Evolutionary conservation across 2,888 invertebrate species (phyloP), one percentile per base, ranked within the genome.

Genomic region (Philopedon plagiatum): DNA sequence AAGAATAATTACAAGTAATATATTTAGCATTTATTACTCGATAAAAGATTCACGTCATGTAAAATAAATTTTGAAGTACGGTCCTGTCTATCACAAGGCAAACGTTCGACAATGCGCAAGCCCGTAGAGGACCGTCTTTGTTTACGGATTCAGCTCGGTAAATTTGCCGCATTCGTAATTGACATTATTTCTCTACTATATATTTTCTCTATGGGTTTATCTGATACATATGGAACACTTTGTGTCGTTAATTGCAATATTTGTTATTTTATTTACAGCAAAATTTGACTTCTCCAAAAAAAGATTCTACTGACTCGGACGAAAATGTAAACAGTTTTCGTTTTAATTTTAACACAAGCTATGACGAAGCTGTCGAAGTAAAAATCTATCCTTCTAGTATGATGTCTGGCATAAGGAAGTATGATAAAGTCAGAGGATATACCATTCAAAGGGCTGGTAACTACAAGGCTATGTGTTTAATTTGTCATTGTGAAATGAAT

Each of bases 401-500:
- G 11, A 75, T 78, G 72, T 62, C 11, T 37, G 67, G 76, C 4
- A 74, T 79, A 2, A 72, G 73, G n/a, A 76, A 71, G 71, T 75
- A 75, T 51, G 80, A 81, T 54, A 73, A 76, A 60, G 64, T 78
- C 8, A 61, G 70, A 23, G 77, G 79, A 19, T 78, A 54, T 56
- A 76, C 77, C 8, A 75, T 81, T 9, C 80, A 80, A 66, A 76
- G 69, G 58, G 51, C 72, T 32, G 78, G 80, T 18, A 49, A 62
- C 2, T 60, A 26, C 9, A 73, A 75, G 49, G 79, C 78, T n/a
- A 74, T 76, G 1, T 83, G 83, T 61, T 70, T 82, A 3, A 51
- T 81, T 49, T 83, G 82, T 71, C 68, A 60, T 8, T 81, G 81
- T 73, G 78, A 79, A 18, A 65, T 77, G 11, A 41, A 69, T 13